Evolutionary conservation across 2,113 vertebrate genomes (phyloP).

Genomic region (Centrocercus urophasianus): DNA sequence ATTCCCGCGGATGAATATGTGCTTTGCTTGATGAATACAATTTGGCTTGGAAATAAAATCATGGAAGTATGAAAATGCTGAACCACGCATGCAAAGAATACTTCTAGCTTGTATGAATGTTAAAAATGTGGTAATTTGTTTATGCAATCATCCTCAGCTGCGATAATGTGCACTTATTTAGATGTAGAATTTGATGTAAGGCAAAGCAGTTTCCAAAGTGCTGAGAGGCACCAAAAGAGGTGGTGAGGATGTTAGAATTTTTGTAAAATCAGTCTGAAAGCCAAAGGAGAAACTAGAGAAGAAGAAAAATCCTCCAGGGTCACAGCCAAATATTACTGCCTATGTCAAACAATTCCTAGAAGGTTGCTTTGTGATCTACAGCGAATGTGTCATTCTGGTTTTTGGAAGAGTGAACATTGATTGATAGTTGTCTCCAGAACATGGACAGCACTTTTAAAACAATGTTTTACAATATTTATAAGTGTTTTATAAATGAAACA

Average conservation of each 20-base stretch:
- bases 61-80: constrained; percentile 50
- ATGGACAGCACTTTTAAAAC: neutral
- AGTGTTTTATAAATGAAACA: neutral
- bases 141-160: constrained; percentile 24
- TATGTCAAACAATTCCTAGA: neutral
- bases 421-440: neutral
- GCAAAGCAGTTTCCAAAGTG: constrained; percentile 6
- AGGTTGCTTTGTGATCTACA: neutral
- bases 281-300: neutral
- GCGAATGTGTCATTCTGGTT: neutral
- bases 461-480: neutral
- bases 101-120: constrained; percentile 30
- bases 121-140: constrained; percentile 32
- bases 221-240: neutral
- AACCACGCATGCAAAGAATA: constrained; percentile 39
- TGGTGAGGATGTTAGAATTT: neutral
- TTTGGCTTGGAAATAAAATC: constrained; percentile 56
- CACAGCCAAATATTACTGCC: neutral
- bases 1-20: constrained; percentile 19
- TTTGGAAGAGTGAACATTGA: neutral
- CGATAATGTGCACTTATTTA: constrained; percentile 20
- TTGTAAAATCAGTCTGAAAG: neutral
- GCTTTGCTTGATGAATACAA: constrained; percentile 47
- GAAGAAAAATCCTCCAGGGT: neutral
- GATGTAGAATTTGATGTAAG: neutral